phyloP scores from a whole-genome alignment of 2,888 invertebrate genomes.

The Plagodis dolabraria region DNA sequence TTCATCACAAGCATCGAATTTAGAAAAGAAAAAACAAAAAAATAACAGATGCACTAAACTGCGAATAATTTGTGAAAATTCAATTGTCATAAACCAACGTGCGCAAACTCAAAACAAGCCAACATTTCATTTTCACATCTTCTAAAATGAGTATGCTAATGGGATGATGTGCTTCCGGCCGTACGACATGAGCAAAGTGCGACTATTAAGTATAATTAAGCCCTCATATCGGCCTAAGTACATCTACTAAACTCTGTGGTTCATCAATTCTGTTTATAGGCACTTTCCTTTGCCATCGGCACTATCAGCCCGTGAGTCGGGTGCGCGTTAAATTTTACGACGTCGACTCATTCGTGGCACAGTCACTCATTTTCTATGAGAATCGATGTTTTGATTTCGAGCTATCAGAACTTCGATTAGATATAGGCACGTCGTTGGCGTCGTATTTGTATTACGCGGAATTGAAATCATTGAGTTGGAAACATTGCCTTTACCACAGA shows the following conservation, averaged over 20 bases:
- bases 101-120: too few relatives aligned
- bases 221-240: constrained; percentile 12
- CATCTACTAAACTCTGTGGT: constrained; percentile 42
- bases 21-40: too few relatives aligned
- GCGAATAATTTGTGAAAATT: too few relatives aligned
- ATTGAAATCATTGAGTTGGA: too few relatives aligned
- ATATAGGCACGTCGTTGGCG: background rate
- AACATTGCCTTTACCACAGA: too few relatives aligned
- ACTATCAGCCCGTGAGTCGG: constrained; percentile 68
- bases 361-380: constrained; percentile 62
- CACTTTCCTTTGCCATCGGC: constrained; percentile 72
- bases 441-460: too few relatives aligned
- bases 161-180: too few relatives aligned
- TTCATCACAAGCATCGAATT: too few relatives aligned
- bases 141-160: too few relatives aligned
- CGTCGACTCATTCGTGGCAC: constrained; percentile 71
- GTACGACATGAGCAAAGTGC: background rate
- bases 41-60: too few relatives aligned
- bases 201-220: background rate
- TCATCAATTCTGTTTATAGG: constrained; percentile 81
- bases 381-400: constrained; percentile 33
- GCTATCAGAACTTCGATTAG: constrained; percentile 11
- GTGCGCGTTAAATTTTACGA: constrained; percentile 79
- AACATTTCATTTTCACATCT: too few relatives aligned
- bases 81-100: too few relatives aligned